A percentile compares a stretch with the other conserved stretches of the same genome.
phyloP scores from a whole-genome alignment of 2,888 invertebrate genomes.

The Germaria angustata region DNA sequence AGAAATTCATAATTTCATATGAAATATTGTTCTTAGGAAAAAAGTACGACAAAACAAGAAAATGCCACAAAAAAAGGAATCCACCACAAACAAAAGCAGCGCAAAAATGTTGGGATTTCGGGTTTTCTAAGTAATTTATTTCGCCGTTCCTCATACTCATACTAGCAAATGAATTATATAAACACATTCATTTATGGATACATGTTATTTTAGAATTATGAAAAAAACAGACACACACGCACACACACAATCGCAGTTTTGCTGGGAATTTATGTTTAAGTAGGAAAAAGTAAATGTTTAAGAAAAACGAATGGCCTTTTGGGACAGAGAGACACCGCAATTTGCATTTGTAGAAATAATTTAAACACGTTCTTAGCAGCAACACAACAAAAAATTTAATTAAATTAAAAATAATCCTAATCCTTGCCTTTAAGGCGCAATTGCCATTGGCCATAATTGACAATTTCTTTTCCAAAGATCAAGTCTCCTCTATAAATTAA shows the following conservation, averaged over 20 bases:
- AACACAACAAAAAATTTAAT: not conserved
- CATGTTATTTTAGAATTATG: not conserved
- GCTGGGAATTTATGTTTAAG: not conserved
- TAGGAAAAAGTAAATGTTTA: not conserved
- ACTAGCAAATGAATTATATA: not conserved
- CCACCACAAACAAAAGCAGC: conserved; percentile 29
- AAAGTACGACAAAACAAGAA: not conserved
- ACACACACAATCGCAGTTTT: not conserved
- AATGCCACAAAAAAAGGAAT: not conserved
- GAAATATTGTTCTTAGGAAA: not conserved
- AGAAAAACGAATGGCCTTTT: not conserved
- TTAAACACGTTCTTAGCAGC: not conserved
- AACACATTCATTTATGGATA: not conserved
- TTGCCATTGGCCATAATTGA: not conserved
- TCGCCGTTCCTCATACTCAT: conserved; percentile 1
- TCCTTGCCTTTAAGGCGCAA: not conserved
- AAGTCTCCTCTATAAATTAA: not conserved
- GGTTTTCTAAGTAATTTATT: conserved; percentile 48
- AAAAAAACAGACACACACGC: not conserved
- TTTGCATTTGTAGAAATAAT: not conserved
- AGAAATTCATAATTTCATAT: conserved; percentile 31
- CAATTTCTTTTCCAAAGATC: not conserved
- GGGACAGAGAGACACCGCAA: not conserved
- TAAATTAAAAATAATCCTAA: not conserved
- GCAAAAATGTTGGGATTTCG: conserved; percentile 17